Evolutionary conservation across 2,797 vertebrate species (phyloP).

Genomic region (Melanotaenia nigrans): DNA sequence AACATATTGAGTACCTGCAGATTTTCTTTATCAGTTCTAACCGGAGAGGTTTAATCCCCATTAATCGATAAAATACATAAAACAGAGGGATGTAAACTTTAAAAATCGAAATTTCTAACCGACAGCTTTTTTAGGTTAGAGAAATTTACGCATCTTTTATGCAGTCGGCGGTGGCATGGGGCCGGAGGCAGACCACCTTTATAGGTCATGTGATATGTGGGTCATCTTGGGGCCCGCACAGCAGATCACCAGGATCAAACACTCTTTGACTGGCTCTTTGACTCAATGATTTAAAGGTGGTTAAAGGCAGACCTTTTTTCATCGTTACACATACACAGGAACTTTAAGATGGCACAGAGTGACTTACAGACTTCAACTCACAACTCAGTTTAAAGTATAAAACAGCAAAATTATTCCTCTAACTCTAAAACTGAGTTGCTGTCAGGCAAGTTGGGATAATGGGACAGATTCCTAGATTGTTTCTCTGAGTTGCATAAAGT

Average conservation of each 20-base stretch:
- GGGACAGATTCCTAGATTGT: slow-evolving; percentile 30
- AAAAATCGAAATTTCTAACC: slow-evolving; percentile 21
- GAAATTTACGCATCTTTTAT: slow-evolving; percentile 59
- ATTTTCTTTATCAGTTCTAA: slow-evolving; percentile 17
- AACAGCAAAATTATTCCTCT: slow-evolving; percentile 55
- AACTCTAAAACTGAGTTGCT: slow-evolving; percentile 42
- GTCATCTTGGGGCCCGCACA: slow-evolving; percentile 67
- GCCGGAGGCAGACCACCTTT: slow-evolving; percentile 72
- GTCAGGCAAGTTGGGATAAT: slow-evolving; percentile 47
- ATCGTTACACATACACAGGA: slow-evolving; percentile 46
- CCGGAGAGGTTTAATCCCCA: not conserved
- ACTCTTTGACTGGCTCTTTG: slow-evolving; percentile 63
- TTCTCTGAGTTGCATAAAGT: slow-evolving; percentile 3
- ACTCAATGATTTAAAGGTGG: slow-evolving; percentile 63
- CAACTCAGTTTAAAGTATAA: slow-evolving; percentile 50
- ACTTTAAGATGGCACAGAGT: slow-evolving; percentile 55
- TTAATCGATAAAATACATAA: slow-evolving; percentile 3
- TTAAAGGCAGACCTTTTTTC: slow-evolving; percentile 50
- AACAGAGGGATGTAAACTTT: slow-evolving; percentile 11
- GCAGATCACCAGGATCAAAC: slow-evolving; percentile 77
- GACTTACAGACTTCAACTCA: slow-evolving; percentile 54
- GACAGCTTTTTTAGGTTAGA: slow-evolving; percentile 23
- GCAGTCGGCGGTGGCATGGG: slow-evolving; percentile 68
- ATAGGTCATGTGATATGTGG: slow-evolving; percentile 75
- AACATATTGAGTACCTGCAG: slow-evolving; percentile 13